These are phyloP conservation scores for Petrosia ficiformis DNA, from an alignment of 37 sponge, comb jelly and placozoan species.

Conservation along the genomic window DNA sequence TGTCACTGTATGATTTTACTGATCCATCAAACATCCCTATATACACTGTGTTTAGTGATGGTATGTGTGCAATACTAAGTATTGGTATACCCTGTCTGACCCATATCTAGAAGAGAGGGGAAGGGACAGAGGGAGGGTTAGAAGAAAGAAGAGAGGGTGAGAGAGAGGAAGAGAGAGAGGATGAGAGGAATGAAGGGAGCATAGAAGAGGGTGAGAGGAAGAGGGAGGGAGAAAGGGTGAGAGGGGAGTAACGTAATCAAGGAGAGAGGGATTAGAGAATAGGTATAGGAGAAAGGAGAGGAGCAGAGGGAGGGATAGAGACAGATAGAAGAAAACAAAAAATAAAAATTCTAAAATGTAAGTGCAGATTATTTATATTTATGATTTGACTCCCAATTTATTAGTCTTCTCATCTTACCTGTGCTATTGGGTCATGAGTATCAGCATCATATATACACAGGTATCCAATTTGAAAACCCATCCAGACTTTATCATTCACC, in stretches of 20 bases:
- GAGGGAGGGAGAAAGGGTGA: too few species aligned
- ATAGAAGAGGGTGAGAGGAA: too few species aligned
- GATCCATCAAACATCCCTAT: constrained; percentile 54
- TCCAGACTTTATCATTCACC: constrained; percentile 65
- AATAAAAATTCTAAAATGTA: background rate
- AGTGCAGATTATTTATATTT: background rate
- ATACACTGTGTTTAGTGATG: constrained; percentile 30
- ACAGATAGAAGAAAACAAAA: too few species aligned
- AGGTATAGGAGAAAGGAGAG: background rate
- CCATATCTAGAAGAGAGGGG: constrained; percentile 3
- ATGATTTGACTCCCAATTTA: background rate
- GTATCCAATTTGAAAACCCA: constrained; percentile 79
- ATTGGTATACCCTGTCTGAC: constrained; percentile 26
- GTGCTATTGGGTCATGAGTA: constrained; percentile 26
- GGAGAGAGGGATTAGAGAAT: too few species aligned
- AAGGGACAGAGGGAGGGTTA: background rate
- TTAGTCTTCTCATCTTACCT: too few species aligned
- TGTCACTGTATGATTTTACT: constrained; percentile 35
- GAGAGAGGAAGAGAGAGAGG: too few species aligned
- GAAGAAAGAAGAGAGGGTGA: background rate
- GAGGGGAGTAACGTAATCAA: too few species aligned
- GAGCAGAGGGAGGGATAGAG: background rate
- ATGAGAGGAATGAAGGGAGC: too few species aligned
- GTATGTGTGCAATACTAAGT: constrained; percentile 41
- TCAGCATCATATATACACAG: constrained; percentile 56